Evolutionary conservation across 2,113 vertebrate genomes (phyloP).

Genomic region (Menura novaehollandiae): DNA sequence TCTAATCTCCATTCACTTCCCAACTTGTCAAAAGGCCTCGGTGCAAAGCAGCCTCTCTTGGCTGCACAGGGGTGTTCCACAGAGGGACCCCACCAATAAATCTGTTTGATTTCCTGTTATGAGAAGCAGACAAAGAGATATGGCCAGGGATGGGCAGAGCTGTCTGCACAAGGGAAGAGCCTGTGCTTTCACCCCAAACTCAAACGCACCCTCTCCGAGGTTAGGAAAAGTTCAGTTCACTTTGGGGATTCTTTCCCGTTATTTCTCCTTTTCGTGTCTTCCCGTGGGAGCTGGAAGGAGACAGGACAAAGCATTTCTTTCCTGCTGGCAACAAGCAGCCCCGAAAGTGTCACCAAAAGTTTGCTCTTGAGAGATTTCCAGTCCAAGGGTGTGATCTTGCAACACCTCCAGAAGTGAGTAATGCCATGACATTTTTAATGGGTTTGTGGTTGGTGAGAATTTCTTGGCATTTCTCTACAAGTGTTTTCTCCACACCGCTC

Average conservation of each 20-base stretch:
- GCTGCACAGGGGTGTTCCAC: constrained; percentile 35
- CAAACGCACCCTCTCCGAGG: background rate
- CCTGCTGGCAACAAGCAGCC: constrained; percentile 28
- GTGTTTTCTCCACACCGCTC: background rate
- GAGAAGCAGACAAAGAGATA: constrained; percentile 50
- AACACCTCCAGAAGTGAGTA: background rate
- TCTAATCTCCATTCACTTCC: constrained; percentile 53
- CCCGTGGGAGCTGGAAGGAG: constrained; percentile 37
- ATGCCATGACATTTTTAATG: background rate
- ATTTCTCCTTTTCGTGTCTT: background rate
- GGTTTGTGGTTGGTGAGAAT: background rate
- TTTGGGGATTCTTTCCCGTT: background rate
- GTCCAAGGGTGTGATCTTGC: background rate
- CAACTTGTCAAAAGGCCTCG: constrained; percentile 30
- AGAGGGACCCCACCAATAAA: constrained; percentile 38
- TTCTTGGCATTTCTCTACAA: background rate
- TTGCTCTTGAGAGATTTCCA: constrained; percentile 9
- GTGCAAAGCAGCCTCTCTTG: constrained; percentile 7
- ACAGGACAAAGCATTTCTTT: constrained; percentile 28
- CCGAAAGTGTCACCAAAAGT: constrained; percentile 4
- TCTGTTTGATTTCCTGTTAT: constrained; percentile 64
- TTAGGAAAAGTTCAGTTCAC: constrained; percentile 54
- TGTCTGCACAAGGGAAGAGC: constrained; percentile 46
- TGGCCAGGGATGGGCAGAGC: constrained; percentile 41
- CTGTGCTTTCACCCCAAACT: constrained; percentile 33